phyloP scores from a whole-genome alignment of 2,797 vertebrate genomes.

The Semaprochilodus insignis region DNA sequence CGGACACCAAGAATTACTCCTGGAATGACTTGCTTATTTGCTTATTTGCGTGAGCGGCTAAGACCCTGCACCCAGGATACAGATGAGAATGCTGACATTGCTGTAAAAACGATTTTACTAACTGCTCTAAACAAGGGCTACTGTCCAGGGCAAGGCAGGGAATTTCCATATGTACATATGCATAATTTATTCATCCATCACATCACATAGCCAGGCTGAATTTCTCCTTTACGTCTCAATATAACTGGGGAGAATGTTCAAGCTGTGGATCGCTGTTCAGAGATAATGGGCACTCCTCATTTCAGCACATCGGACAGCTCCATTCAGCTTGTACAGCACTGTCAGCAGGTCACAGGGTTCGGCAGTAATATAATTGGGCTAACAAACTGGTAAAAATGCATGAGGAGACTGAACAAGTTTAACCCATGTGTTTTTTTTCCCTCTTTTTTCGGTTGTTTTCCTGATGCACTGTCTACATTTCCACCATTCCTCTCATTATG shows the following conservation, averaged over 20 bases:
- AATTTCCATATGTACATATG: slow-evolving; percentile 22
- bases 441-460: slow-evolving; percentile 9
- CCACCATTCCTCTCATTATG: slow-evolving; percentile 43
- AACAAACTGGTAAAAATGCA: slow-evolving; percentile 13
- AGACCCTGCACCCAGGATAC: slow-evolving; percentile 1
- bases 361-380: slow-evolving; percentile 11
- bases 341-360: slow-evolving; percentile 19
- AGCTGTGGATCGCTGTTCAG: not conserved
- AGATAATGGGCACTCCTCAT: slow-evolving; percentile 42
- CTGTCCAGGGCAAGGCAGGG: not conserved
- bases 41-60: slow-evolving; percentile 15
- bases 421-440: not conserved
- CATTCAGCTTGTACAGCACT: slow-evolving; percentile 19
- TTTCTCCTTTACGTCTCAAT: slow-evolving; percentile 1
- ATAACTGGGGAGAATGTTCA: slow-evolving; percentile 3
- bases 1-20: slow-evolving; percentile 63
- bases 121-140: slow-evolving; percentile 8
- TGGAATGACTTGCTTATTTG: slow-evolving; percentile 42
- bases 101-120: slow-evolving; percentile 33
- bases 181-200: slow-evolving; percentile 9
- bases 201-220: not conserved
- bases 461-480: slow-evolving; percentile 28
- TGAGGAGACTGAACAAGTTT: not conserved
- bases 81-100: slow-evolving; percentile 5
- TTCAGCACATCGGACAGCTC: slow-evolving; percentile 71